phyloP scores from a whole-genome alignment of 2,797 vertebrate genomes.

The Orientallactaga sibirica region DNA sequence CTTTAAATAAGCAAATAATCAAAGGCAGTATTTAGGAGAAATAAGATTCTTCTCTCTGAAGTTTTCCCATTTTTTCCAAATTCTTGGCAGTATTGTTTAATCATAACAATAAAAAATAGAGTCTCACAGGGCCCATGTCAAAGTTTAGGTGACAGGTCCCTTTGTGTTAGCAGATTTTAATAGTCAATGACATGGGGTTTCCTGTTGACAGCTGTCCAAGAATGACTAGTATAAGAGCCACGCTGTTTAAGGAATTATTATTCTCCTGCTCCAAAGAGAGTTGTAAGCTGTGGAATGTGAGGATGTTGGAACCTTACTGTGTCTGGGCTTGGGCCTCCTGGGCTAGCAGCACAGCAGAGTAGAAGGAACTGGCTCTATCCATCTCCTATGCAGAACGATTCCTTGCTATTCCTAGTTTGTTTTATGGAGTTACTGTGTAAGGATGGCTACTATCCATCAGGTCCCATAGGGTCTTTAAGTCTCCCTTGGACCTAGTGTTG shows the following conservation, averaged over 20 bases:
- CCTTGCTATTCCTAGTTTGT: neutral
- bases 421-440: neutral
- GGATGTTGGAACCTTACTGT: neutral
- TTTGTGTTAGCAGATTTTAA: slow-evolving; percentile 77
- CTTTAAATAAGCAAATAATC: slow-evolving; percentile 33
- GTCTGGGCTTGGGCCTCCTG: neutral
- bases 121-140: slow-evolving; percentile 68
- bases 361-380: neutral
- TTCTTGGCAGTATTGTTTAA: slow-evolving; percentile 65
- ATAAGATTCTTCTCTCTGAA: slow-evolving; percentile 26
- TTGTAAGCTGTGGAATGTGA: slow-evolving; percentile 52
- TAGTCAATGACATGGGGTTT: slow-evolving; percentile 70
- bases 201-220: slow-evolving; percentile 77
- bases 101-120: slow-evolving; percentile 17
- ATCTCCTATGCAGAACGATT: neutral
- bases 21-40: slow-evolving; percentile 59
- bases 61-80: slow-evolving; percentile 62
- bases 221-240: slow-evolving; percentile 69
- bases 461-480: neutral
- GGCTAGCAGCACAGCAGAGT: neutral
- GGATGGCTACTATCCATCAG: neutral
- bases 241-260: slow-evolving; percentile 70
- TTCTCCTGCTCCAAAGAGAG: slow-evolving; percentile 65
- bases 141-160: slow-evolving; percentile 66
- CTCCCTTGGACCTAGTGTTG: neutral